These are phyloP conservation scores for Motacilla tschutschensis DNA, from an alignment of 2,113 vertebrate species.

Conservation along the genomic window DNA sequence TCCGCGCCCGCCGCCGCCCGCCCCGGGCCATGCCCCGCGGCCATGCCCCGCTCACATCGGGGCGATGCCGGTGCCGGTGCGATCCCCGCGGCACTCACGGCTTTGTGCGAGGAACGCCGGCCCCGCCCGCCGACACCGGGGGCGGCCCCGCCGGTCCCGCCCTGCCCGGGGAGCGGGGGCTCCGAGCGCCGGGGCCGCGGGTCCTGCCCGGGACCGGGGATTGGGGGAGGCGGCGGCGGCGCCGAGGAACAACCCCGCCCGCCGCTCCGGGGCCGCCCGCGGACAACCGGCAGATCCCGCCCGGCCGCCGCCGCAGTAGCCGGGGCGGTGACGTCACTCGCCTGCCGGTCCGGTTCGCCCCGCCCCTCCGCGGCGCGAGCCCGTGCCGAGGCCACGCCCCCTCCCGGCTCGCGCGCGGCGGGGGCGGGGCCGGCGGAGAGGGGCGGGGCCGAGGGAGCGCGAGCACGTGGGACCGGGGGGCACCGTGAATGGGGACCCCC, in stretches of 20 bases:
- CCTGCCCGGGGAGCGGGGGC: neutral
- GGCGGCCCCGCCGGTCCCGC: neutral
- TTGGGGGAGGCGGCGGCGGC: neutral
- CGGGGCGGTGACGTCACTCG: neutral
- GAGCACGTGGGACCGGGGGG: neutral
- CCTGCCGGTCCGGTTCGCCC: neutral
- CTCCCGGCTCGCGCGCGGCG: neutral
- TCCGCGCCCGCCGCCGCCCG: neutral
- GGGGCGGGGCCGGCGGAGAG: neutral
- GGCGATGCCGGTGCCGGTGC: neutral
- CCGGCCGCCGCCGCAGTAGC: neutral
- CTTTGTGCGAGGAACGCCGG: neutral
- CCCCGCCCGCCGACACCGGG: neutral
- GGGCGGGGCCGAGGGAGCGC: neutral
- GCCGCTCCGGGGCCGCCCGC: neutral
- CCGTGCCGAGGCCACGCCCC: neutral
- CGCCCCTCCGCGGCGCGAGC: neutral
- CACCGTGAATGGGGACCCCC: neutral
- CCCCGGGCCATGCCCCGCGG: neutral
- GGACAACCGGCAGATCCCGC: neutral
- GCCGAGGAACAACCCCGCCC: neutral
- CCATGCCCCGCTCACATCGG: slow-evolving; percentile 2
- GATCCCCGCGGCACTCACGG: neutral
- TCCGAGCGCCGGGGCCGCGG: neutral
- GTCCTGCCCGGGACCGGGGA: neutral